Conservation (phyloP, 2,888 invertebrate species). For the Perizoma flavofasciatum region DNA sequence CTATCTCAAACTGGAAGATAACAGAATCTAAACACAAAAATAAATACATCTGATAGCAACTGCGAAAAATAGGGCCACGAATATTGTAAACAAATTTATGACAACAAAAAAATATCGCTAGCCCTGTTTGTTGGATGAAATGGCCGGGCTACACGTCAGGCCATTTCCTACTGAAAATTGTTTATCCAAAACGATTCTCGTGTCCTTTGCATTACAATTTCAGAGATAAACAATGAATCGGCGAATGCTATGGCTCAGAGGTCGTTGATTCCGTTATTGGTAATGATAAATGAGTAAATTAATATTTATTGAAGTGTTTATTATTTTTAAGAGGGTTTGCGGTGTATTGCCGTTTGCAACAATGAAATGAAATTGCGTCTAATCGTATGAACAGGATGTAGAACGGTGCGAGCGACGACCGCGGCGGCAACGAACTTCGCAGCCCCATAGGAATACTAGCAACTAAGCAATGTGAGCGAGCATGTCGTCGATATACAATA, state of each 20-base stretch:
- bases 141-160: slow-evolving; percentile 22
- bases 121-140: slow-evolving; percentile 34
- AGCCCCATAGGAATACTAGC: slow-evolving; percentile 55
- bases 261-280: slow-evolving; percentile 46
- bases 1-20: slow-evolving; percentile 37
- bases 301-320: slow-evolving; percentile 51
- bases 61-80: slow-evolving; percentile 27
- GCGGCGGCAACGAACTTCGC: slow-evolving; percentile 64
- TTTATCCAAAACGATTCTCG: slow-evolving; percentile 26
- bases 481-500: slow-evolving; percentile 29
- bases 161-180: slow-evolving; percentile 25
- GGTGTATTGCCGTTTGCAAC: slow-evolving; percentile 49
- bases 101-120: slow-evolving; percentile 29
- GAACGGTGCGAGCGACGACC: slow-evolving; percentile 64
- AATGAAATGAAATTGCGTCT: slow-evolving; percentile 63
- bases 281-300: slow-evolving; percentile 45
- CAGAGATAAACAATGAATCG: slow-evolving; percentile 49
- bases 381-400: slow-evolving; percentile 65
- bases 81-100: slow-evolving; percentile 37
- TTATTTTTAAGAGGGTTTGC: slow-evolving; percentile 35
- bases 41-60: slow-evolving; percentile 25
- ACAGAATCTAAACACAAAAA: slow-evolving; percentile 33
- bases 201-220: slow-evolving; percentile 38
- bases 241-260: slow-evolving; percentile 45
- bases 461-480: slow-evolving; percentile 31